Evolutionary conservation across 2,888 invertebrate genomes (phyloP).

Genomic region (Tinea pellionella): DNA sequence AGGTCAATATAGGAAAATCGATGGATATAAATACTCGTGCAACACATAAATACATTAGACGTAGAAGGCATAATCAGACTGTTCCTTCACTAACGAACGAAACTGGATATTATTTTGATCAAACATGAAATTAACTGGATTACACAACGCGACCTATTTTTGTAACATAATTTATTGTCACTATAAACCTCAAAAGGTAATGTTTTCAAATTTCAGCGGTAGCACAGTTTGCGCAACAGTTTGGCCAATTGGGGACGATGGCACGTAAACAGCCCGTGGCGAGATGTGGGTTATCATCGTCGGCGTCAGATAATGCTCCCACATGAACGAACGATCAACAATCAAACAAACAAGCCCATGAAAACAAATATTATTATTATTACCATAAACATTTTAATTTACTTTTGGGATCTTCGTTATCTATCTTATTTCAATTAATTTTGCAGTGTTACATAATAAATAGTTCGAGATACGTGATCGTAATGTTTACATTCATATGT

Average conservation of each 20-base stretch:
- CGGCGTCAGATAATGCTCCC: constrained; percentile 10
- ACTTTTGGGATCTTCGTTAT: neutral
- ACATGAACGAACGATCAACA: constrained; percentile 3
- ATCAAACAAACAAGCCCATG: neutral
- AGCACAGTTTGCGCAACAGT: constrained; percentile 19
- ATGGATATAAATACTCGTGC: neutral
- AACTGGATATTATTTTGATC: no score
- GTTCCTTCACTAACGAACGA: no score
- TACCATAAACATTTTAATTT: neutral
- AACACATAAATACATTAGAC: neutral
- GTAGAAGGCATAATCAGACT: no score
- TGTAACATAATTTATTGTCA: neutral
- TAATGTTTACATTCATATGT: neutral
- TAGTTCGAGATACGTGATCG: neutral
- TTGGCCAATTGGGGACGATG: constrained; percentile 40
- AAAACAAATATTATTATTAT: neutral
- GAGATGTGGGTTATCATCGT: constrained; percentile 45
- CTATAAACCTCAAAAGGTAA: neutral
- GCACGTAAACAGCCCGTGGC: constrained; percentile 38
- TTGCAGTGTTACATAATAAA: neutral
- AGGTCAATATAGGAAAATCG: neutral
- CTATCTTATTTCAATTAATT: neutral
- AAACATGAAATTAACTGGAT: neutral
- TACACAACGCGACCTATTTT: neutral
- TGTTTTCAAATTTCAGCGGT: constrained; percentile 1